These are phyloP conservation scores for Nemoura dubitans DNA, from an alignment of 2,888 invertebrate genomes.

Conservation along the genomic window DNA sequence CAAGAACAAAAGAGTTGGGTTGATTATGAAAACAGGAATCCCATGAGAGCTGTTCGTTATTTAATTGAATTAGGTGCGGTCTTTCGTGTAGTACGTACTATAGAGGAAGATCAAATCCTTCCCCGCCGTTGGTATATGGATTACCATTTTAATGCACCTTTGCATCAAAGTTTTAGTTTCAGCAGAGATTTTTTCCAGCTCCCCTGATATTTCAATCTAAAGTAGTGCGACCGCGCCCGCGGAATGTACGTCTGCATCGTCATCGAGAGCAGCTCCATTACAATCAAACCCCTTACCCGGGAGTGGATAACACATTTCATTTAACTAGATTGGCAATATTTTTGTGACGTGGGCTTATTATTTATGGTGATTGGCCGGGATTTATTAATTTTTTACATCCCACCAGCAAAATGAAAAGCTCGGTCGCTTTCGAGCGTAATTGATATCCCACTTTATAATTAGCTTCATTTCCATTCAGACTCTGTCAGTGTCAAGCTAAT, in stretches of 20 bases:
- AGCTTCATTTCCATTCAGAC: background rate
- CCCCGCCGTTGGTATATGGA: background rate
- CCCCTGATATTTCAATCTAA: background rate
- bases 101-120: background rate
- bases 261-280: background rate
- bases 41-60: constrained; percentile 4
- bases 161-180: constrained; percentile 12
- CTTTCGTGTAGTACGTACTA: too few species aligned
- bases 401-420: background rate
- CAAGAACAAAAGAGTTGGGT: background rate
- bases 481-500: constrained; percentile 2
- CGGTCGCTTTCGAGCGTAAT: background rate
- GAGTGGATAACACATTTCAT: background rate
- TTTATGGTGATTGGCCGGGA: background rate
- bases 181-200: background rate
- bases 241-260: background rate
- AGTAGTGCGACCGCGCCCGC: background rate
- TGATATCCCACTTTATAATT: constrained; percentile 7
- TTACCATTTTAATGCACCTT: background rate
- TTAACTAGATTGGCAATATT: constrained; percentile 12
- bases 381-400: constrained; percentile 4
- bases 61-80: constrained; percentile 12
- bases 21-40: background rate
- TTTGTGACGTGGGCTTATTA: constrained; percentile 7
- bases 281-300: background rate